Percentiles rank a stretch among this genome's conserved stretches.
Conservation (phyloP, 2,888 invertebrate genomes). For the Chorisops tibialis region DNA sequence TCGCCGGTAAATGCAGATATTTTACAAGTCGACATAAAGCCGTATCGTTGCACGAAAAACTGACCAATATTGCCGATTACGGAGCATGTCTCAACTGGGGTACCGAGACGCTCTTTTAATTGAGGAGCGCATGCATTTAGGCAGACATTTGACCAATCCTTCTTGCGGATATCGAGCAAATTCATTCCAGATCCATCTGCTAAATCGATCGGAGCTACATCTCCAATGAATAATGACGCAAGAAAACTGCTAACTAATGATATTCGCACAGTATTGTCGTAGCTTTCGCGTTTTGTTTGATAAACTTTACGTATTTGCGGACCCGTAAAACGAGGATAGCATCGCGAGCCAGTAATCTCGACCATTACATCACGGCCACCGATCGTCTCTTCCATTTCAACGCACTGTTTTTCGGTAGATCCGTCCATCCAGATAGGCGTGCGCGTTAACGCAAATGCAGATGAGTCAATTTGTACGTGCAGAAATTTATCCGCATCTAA, state of each 20-base stretch:
- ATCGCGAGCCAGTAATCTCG: slow-evolving; percentile 49
- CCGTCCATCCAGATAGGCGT: slow-evolving; percentile 98
- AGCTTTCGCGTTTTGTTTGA: slow-evolving; percentile 66
- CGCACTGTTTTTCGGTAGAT: slow-evolving; percentile 48
- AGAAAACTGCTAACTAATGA: slow-evolving; percentile 92
- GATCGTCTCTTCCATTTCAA: slow-evolving; percentile 71
- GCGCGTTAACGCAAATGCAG: slow-evolving; percentile 70
- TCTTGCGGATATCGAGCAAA: slow-evolving; percentile 75
- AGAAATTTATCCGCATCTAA: slow-evolving; percentile 73
- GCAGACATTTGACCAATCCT: slow-evolving; percentile 72
- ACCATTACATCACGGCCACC: slow-evolving; percentile 59
- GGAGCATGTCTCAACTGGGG: slow-evolving; percentile 67
- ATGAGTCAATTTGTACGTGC: slow-evolving; percentile 75
- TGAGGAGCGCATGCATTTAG: slow-evolving; percentile 75
- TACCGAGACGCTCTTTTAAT: slow-evolving; percentile 69
- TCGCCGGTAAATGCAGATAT: slow-evolving; percentile 93
- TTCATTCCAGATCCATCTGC: slow-evolving; percentile 98
- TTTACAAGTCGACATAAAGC: slow-evolving; percentile 74
- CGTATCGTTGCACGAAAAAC: slow-evolving; percentile 84
- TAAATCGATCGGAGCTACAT: slow-evolving; percentile 85
- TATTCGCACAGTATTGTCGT: slow-evolving; percentile 77
- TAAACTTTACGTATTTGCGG: slow-evolving; percentile 88
- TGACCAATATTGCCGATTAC: slow-evolving; percentile 69
- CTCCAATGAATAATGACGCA: slow-evolving; percentile 81
- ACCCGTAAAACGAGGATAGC: slow-evolving; percentile 71